Evolutionary conservation across 2,797 vertebrate species (phyloP).

Genomic region (Fistularia commersonii): DNA sequence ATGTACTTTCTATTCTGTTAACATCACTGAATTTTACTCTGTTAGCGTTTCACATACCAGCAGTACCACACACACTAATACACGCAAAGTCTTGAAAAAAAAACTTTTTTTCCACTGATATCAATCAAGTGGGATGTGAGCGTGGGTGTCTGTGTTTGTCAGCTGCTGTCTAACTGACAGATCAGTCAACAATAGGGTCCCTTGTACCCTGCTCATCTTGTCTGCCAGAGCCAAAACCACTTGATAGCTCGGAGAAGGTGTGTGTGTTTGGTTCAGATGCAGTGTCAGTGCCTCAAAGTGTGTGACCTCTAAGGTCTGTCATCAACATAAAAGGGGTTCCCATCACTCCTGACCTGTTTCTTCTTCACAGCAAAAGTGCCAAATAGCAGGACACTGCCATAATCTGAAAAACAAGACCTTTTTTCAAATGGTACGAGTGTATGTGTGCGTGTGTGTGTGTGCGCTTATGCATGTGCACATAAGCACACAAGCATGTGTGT

Average conservation of each 20-base stretch:
- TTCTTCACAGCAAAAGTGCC: slow-evolving; percentile 22
- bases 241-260: slow-evolving; percentile 44
- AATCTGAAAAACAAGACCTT: slow-evolving; percentile 13
- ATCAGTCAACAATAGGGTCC: slow-evolving; percentile 32
- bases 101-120: neutral
- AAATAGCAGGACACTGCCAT: slow-evolving; percentile 19
- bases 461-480: slow-evolving; percentile 5
- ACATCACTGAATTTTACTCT: too few relatives aligned
- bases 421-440: slow-evolving; percentile 10
- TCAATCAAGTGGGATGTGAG: slow-evolving; percentile 1
- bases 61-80: neutral
- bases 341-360: slow-evolving; percentile 30
- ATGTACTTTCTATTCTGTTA: too few relatives aligned
- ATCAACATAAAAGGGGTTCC: slow-evolving; percentile 32
- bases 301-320: slow-evolving; percentile 31
- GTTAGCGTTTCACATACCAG: neutral
- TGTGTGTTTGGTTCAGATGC: slow-evolving; percentile 19
- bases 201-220: slow-evolving; percentile 41
- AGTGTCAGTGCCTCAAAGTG: slow-evolving; percentile 10
- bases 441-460: slow-evolving; percentile 8
- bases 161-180: slow-evolving; percentile 42
- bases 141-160: slow-evolving; percentile 20
- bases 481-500: too few relatives aligned
- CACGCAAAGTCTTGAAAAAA: neutral
- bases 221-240: slow-evolving; percentile 43